A percentile compares a stretch with the other conserved stretches of the same genome.
phyloP scores from a whole-genome alignment of 2,797 vertebrate species.

The Serranus cabrilla region DNA sequence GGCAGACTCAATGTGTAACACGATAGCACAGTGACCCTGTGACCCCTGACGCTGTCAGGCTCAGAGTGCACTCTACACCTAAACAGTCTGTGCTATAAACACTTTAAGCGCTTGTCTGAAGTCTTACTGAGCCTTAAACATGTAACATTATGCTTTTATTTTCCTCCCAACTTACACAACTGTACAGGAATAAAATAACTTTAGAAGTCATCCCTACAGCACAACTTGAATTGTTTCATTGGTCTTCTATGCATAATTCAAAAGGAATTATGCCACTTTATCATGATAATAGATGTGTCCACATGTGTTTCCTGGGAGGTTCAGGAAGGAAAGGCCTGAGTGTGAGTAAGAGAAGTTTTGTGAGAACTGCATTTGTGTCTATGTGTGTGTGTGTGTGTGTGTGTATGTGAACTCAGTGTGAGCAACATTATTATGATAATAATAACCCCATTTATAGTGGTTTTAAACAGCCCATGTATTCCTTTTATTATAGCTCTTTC shows the following conservation, averaged over 20 bases:
- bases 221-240: too few relatives aligned
- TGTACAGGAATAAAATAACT: neutral
- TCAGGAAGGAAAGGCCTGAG: neutral
- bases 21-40: conserved; percentile 32
- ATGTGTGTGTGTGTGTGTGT: neutral
- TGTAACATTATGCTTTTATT: neutral
- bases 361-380: neutral
- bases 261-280: neutral
- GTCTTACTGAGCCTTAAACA: neutral
- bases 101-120: neutral
- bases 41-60: conserved; percentile 33
- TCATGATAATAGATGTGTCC: too few relatives aligned
- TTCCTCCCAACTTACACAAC: neutral
- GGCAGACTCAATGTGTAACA: neutral
- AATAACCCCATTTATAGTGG: neutral
- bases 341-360: neutral
- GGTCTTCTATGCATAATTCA: neutral
- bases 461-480: neutral
- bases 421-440: neutral
- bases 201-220: too few relatives aligned
- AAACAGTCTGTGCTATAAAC: too few relatives aligned
- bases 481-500: neutral
- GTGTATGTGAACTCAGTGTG: neutral
- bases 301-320: neutral
- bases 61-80: neutral